Percentiles rank a stretch among this genome's conserved stretches.
phyloP scores from a whole-genome alignment of 2,113 vertebrate species.

The Cyanoramphus novaezelandiae region DNA sequence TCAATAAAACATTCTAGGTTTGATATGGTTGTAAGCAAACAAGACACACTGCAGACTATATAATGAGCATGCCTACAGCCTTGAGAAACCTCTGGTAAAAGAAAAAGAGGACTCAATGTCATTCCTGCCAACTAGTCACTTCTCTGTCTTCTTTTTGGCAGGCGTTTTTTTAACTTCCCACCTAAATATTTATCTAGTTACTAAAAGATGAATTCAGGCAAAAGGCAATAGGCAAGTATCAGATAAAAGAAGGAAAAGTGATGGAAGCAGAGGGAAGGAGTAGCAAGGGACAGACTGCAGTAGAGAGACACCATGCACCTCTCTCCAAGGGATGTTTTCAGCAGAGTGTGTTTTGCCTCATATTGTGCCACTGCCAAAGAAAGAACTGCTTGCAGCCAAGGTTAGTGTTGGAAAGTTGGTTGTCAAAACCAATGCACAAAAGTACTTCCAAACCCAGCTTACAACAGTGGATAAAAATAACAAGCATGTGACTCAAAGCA shows the following conservation, averaged over 20 bases:
- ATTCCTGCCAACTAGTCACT: not conserved
- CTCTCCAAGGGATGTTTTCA: not conserved
- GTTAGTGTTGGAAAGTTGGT: not conserved
- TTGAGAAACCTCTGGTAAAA: not conserved
- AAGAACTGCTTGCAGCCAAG: constrained; percentile 7
- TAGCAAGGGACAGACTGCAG: not conserved
- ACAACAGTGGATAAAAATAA: constrained; percentile 37
- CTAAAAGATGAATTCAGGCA: not conserved
- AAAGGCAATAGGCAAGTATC: not conserved
- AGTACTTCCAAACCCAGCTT: constrained; percentile 17
- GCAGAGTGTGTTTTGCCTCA: not conserved
- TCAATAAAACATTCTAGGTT: not conserved
- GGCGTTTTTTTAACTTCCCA: not conserved
- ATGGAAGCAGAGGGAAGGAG: not conserved
- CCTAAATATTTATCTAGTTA: not conserved
- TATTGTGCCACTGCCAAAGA: constrained; percentile 3
- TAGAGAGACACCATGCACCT: not conserved
- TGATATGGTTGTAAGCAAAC: not conserved
- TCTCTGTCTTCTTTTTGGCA: not conserved
- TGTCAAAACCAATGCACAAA: constrained; percentile 46
- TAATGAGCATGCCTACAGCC: not conserved
- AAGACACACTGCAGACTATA: not conserved
- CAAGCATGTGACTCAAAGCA: constrained; percentile 5
- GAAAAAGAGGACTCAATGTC: not conserved
- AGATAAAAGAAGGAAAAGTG: not conserved